Evolutionary conservation across 1,140 invertebrate genomes (phyloP), one percentile per base, ranked within the genome.

Genomic region (Ceratosolen solmsi): DNA sequence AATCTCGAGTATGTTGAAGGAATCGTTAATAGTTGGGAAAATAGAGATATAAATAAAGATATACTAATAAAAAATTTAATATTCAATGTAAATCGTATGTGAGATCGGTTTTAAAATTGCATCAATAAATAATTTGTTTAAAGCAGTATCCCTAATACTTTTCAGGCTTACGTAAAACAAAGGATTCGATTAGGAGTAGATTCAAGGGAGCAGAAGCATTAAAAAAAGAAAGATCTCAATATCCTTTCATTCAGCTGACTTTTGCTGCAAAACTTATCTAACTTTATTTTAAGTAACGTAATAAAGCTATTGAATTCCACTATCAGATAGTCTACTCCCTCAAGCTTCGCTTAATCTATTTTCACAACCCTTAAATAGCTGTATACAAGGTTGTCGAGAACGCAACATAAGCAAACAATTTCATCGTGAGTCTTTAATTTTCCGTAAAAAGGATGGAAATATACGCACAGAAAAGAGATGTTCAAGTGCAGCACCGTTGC

Each of bases 71-170:
- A 38, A 36, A 17, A 38, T 38, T 68, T 22, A 65, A 36, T 65
- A 65, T 38, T 22, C 33, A 36, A 36, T 30, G 36, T 65, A 65
- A 65, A 65, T 65, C 0, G 36, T 36, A 65, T 17, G 25, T 2
- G 7, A 68, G 17, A 38, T 22, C 22, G 33, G 15, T n/a, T 38
- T 5, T 36, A 22, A 65, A 65, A 36, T 65, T 36, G 30, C 60
- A 15, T 22, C n/a, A n/a, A 65, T 65, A 65, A 65, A 65, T 65
- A 33, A 65, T 65, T 65, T 65, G 36, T 65, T 65, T 65, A 9
- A 65, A 7, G 17, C 4, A 36, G 11, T 1, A 15, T 30, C 36
- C 30, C 1, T 7, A 17, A 22, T 3, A 20, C 2, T 68, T 13
- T 38, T 17, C 25, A 68, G 20, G 7, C 5, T 38, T n/a, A 3